phyloP scores from a whole-genome alignment of 2,113 vertebrate species.

The Platysteira castanea region DNA sequence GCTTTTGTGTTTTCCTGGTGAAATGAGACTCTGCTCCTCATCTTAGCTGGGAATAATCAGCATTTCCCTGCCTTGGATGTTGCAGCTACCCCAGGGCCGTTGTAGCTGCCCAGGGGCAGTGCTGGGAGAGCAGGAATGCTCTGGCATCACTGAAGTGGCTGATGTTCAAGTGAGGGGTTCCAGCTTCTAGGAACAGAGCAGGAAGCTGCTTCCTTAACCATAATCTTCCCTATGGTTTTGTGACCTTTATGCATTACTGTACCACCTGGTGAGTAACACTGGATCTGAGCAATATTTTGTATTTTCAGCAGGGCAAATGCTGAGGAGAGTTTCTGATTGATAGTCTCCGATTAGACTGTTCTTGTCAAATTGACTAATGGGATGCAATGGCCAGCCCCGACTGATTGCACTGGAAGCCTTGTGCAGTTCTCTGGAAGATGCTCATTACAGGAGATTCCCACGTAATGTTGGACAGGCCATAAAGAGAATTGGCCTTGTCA shows the following conservation, averaged over 20 bases:
- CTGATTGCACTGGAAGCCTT: constrained; percentile 55
- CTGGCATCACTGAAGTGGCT: neutral
- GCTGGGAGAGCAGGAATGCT: neutral
- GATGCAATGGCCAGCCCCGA: constrained; percentile 37
- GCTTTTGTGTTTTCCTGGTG: neutral
- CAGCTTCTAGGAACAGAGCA: neutral
- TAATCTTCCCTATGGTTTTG: neutral
- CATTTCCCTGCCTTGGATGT: neutral
- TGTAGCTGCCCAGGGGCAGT: neutral
- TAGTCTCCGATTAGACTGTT: constrained; percentile 42
- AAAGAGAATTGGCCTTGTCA: constrained; percentile 60
- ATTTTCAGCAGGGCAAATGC: constrained; percentile 28
- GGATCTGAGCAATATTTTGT: constrained; percentile 2
- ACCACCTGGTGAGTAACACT: neutral
- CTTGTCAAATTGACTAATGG: constrained; percentile 71
- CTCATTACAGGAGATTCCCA: constrained; percentile 68
- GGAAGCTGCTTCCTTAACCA: neutral
- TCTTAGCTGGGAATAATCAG: neutral
- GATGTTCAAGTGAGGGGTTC: neutral
- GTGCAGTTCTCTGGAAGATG: constrained; percentile 47
- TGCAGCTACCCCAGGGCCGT: neutral
- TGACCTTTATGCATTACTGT: neutral
- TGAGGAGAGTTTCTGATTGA: constrained; percentile 48
- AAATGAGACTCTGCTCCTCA: neutral
- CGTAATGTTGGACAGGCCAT: constrained; percentile 38